Evolutionary conservation across 1,140 invertebrate genomes (phyloP).

Genomic region (Trichoplusia ni): DNA sequence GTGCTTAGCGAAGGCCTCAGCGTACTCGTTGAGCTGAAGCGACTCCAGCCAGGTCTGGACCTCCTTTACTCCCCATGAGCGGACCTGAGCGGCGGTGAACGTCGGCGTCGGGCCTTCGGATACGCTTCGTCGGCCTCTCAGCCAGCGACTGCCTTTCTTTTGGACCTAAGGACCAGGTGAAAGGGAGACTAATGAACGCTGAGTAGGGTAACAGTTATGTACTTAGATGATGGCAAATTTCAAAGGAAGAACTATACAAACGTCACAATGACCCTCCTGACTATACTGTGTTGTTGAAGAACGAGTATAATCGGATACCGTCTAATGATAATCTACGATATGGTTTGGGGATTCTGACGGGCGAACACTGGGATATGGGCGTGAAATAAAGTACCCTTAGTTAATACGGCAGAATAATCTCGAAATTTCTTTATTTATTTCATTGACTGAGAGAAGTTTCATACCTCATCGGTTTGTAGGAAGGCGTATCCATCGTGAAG

Average conservation of each 20-base stretch:
- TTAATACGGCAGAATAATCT: constrained; percentile 9
- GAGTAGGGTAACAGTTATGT: constrained; percentile 7
- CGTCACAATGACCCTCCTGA: too few species aligned
- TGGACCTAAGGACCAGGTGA: constrained; percentile 53
- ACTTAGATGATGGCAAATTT: not conserved
- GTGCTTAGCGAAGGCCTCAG: constrained; percentile 91
- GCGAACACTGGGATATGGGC: constrained; percentile 29
- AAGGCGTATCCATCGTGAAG: constrained; percentile 64
- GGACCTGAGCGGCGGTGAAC: constrained; percentile 53
- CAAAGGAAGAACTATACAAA: too few species aligned
- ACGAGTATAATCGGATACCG: constrained; percentile 50
- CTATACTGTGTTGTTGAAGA: too few species aligned
- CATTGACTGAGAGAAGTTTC: too few species aligned
- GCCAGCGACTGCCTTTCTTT: constrained; percentile 78
- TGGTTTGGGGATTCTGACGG: constrained; percentile 41
- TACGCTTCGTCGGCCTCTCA: constrained; percentile 78
- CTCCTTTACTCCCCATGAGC: constrained; percentile 87
- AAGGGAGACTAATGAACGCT: constrained; percentile 7
- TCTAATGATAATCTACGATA: constrained; percentile 63
- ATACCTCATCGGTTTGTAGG: constrained; percentile 67
- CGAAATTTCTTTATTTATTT: too few species aligned
- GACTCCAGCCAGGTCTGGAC: constrained; percentile 93
- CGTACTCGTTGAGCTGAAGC: constrained; percentile 93
- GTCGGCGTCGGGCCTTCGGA: constrained; percentile 65
- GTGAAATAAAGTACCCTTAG: constrained; percentile 7